Evolutionary conservation across 53 echinoderm and acorn worm genomes (phyloP).

Genomic region (Mesocentrotus franciscanus): DNA sequence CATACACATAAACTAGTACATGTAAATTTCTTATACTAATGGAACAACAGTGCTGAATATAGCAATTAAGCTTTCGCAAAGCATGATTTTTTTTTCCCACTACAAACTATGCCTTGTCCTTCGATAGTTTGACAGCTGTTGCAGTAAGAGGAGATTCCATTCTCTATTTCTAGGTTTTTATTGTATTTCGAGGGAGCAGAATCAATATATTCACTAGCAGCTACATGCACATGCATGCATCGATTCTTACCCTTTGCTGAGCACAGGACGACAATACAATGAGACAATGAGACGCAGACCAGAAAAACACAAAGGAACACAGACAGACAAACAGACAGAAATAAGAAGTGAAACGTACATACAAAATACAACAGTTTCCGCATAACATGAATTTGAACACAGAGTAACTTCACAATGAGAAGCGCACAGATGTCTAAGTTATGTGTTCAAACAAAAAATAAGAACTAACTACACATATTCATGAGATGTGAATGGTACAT

Average conservation of each 20-base stretch:
- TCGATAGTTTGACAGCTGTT: not conserved
- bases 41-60: too few relatives aligned
- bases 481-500: not conserved
- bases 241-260: slow-evolving; percentile 49
- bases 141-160: not conserved
- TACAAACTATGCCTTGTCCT: not conserved
- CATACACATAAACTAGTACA: too few relatives aligned
- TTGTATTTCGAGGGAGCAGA: not conserved
- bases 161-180: not conserved
- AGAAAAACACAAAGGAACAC: not conserved
- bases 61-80: too few relatives aligned
- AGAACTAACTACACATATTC: not conserved
- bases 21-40: too few relatives aligned
- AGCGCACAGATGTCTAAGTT: not conserved
- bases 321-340: not conserved
- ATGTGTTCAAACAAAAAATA: not conserved
- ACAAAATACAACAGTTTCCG: not conserved
- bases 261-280: slow-evolving; percentile 27
- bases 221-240: not conserved
- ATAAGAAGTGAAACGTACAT: not conserved
- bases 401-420: not conserved
- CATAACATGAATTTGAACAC: not conserved
- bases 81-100: too few relatives aligned
- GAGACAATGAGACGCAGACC: slow-evolving; percentile 18
- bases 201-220: not conserved